Percentiles rank a stretch among this genome's conserved stretches.
Conservation (phyloP, 2,797 vertebrate species). For the Aldrovandia affinis region DNA sequence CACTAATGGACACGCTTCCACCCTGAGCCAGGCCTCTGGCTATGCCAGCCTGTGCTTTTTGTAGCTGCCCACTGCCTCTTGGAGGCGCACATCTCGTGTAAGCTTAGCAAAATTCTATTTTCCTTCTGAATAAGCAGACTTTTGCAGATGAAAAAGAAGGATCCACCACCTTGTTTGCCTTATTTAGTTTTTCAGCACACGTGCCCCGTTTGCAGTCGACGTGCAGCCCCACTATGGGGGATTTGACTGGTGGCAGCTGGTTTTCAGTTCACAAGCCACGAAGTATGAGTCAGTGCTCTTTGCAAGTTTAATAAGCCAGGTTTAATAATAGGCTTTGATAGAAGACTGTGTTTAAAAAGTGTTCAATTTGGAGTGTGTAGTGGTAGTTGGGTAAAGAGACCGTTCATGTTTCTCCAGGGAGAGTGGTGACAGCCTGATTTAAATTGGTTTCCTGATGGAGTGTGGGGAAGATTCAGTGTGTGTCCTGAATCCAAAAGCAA, state of each 20-base stretch:
- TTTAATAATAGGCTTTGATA: not conserved
- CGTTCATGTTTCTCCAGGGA: too few species aligned
- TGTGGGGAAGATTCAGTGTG: not conserved
- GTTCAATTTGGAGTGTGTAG: not conserved
- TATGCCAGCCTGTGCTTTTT: not conserved
- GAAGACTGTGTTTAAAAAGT: not conserved
- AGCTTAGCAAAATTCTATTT: not conserved
- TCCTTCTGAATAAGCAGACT: too few species aligned
- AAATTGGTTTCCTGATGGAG: not conserved
- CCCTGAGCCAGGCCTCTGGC: not conserved
- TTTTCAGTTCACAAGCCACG: not conserved
- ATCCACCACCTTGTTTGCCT: not conserved
- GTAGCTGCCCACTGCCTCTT: not conserved
- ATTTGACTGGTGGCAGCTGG: not conserved
- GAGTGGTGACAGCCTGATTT: not conserved
- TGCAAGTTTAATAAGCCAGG: not conserved
- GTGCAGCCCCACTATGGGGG: not conserved
- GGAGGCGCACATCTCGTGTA: not conserved
- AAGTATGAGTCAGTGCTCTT: not conserved
- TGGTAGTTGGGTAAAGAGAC: too few species aligned
- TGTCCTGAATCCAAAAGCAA: not conserved
- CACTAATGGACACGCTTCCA: not conserved
- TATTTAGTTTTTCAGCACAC: not conserved
- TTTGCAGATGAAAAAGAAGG: not conserved
- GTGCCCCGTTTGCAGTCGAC: not conserved